Evolutionary conservation across 2,888 invertebrate species (phyloP), one percentile per base, ranked within the genome.

Genomic region (Drosophila picticornis): DNA sequence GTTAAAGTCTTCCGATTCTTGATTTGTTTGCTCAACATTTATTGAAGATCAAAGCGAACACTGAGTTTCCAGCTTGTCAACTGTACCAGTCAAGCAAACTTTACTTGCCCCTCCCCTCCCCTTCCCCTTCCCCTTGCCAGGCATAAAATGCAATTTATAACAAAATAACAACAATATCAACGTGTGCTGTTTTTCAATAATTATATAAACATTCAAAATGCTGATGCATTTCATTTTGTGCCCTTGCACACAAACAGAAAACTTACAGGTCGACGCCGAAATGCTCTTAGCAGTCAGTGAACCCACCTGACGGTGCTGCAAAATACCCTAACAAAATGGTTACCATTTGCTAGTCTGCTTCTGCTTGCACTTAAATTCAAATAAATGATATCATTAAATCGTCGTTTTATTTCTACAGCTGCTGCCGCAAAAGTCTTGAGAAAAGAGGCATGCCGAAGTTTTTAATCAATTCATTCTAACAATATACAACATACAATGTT

Each of bases 21-120:
- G 88, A 88, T 85, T 88, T 85, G 85, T 85, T 85, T 88, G 86
- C 74, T 82, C 78, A 80, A 80, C 81, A 86, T 81, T 80, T 85
- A 88, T 82, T 88, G 56, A 80, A 85, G 88, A 85, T 88, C 85
- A 85, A 85, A 88, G 88, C 77, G 68, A 56, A 81, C 57, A 69
- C 67, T 73, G 58, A 68, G 48, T 61, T 66, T 66, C 38, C 78
- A 80, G 71, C 87, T 68, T 84, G 87, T 82, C 83, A 83, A 77
- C 51, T 66, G 62, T 51, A 38, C 38, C 40, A 27, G 7, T 27
- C 19, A 55, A 19, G 29, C 29, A 55, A 53, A 34, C 16, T 55
- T 7, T 6, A 7, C 51, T 46, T 25, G 16, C 25, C 25, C 25
- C 43, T 13, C 6, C 43, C 46, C 19, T 4, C 2, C 10, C 19